A percentile compares a stretch with the other conserved stretches of the same genome.
These are phyloP conservation scores for Oopsacas minuta DNA, from an alignment of 37 sponge, comb jelly and placozoan genomes.

Conservation along the genomic window DNA sequence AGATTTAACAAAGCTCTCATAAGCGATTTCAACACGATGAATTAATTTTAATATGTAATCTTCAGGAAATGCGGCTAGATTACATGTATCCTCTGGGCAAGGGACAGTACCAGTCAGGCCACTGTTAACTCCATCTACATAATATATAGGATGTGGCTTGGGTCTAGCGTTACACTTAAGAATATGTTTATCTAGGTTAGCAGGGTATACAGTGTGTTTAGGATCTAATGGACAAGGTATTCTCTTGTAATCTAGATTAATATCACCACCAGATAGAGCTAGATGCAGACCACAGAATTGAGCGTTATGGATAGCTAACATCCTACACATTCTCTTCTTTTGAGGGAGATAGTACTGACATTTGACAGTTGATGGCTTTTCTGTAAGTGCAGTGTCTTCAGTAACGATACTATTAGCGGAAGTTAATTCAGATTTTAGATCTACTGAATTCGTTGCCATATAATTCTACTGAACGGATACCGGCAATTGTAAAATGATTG, in stretches of 20 bases:
- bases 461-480: too few relatives aligned
- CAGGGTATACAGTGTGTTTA: constrained; percentile 51
- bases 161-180: constrained; percentile 61
- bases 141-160: constrained; percentile 24
- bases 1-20: not conserved
- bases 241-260: constrained; percentile 17
- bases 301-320: not conserved
- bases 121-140: not conserved
- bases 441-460: too few relatives aligned
- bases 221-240: constrained; percentile 61
- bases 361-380: not conserved
- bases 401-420: too few relatives aligned
- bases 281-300: not conserved
- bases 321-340: not conserved
- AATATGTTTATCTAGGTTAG: constrained; percentile 46
- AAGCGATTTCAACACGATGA: not conserved
- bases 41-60: not conserved
- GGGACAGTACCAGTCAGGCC: not conserved
- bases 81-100: not conserved
- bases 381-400: not conserved
- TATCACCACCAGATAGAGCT: not conserved
- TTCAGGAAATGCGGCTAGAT: not conserved
- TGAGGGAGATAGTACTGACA: not conserved
- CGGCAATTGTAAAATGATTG: too few relatives aligned
- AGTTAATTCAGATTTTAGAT: too few relatives aligned